These are phyloP conservation scores for Metridium senile DNA, from an alignment of 92 coral and sea anemone species.

Conservation along the genomic window DNA sequence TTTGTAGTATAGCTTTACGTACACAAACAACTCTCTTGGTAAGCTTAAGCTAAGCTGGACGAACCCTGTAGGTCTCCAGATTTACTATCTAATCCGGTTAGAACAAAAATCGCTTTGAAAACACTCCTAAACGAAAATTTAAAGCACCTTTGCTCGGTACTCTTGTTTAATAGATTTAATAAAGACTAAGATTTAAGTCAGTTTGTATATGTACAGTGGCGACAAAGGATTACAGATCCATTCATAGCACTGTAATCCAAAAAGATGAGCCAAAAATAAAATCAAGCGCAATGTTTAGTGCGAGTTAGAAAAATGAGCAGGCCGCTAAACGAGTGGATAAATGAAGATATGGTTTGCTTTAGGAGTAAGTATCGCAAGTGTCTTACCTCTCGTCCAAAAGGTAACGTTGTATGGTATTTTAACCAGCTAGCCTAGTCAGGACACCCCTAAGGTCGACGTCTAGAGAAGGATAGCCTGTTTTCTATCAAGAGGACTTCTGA, in stretches of 20 bases:
- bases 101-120: constrained; percentile 39
- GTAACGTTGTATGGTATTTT: background rate
- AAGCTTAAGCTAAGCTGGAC: constrained; percentile 33
- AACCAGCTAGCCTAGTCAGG: background rate
- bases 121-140: constrained; percentile 47
- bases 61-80: constrained; percentile 37
- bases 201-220: constrained; percentile 6
- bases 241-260: background rate
- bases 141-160: constrained; percentile 43
- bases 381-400: constrained; percentile 30
- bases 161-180: constrained; percentile 27
- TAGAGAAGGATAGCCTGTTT: constrained; percentile 27
- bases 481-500: constrained; percentile 35
- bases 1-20: background rate
- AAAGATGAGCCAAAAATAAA: background rate
- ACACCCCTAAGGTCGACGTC: constrained; percentile 8
- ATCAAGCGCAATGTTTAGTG: background rate
- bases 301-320: background rate
- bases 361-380: no score
- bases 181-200: constrained; percentile 10
- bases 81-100: constrained; percentile 53
- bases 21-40: constrained; percentile 18
- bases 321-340: no score
- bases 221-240: constrained; percentile 20
- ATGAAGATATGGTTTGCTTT: no score